Evolutionary conservation across 2,888 invertebrate genomes (phyloP).

Genomic region (Scaptodrosophila latifasciaeformis): DNA sequence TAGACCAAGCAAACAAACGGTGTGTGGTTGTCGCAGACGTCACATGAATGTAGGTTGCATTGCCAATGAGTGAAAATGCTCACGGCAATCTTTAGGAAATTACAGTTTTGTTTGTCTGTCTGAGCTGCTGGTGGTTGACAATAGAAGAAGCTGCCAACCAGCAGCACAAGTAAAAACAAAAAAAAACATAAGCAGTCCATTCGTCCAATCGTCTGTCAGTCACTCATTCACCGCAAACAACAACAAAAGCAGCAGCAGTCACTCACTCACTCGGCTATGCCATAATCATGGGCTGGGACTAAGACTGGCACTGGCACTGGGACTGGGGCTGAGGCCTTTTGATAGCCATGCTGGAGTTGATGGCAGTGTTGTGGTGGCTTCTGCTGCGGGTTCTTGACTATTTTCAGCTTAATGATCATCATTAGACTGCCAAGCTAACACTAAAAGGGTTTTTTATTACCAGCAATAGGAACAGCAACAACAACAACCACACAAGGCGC

Average conservation of each 20-base stretch:
- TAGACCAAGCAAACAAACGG: slow-evolving; percentile 3
- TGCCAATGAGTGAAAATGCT: slow-evolving; percentile 55
- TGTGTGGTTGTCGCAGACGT: not conserved
- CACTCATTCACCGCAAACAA: too few species aligned
- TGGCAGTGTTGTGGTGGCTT: slow-evolving; percentile 9
- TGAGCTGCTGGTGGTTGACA: slow-evolving; percentile 49
- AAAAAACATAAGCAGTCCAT: too few species aligned
- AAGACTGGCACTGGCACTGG: not conserved
- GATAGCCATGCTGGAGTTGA: too few species aligned
- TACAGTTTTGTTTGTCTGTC: slow-evolving; percentile 50
- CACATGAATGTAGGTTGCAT: slow-evolving; percentile 62
- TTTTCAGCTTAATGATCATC: slow-evolving; percentile 61
- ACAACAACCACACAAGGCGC: slow-evolving; percentile 9
- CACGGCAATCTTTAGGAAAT: slow-evolving; percentile 54
- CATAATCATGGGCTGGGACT: not conserved
- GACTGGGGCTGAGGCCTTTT: not conserved
- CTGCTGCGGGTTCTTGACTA: slow-evolving; percentile 40
- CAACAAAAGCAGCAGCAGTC: too few species aligned
- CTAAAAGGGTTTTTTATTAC: slow-evolving; percentile 51
- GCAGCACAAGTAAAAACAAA: too few species aligned
- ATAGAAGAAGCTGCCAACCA: slow-evolving; percentile 6
- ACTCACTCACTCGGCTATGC: too few species aligned
- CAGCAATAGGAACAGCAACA: slow-evolving; percentile 3
- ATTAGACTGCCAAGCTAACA: slow-evolving; percentile 50
- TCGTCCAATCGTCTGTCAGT: too few species aligned